Evolutionary conservation across 2,797 vertebrate species (phyloP).

Genomic region (Acanthopagrus latus): DNA sequence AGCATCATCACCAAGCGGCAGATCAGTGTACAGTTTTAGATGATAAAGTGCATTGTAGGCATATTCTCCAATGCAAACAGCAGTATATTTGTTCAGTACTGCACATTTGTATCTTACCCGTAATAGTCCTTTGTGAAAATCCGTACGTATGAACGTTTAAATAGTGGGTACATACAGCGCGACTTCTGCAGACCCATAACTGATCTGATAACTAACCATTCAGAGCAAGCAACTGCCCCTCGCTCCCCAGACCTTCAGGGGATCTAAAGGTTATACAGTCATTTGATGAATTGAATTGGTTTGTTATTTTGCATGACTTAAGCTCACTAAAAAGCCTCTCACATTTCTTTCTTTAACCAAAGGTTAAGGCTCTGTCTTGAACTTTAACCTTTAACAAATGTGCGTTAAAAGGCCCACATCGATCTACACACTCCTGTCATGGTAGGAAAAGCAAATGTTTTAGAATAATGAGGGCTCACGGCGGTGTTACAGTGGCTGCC

Average conservation of each 20-base stretch:
- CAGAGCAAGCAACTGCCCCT: neutral
- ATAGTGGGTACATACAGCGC: neutral
- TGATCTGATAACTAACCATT: neutral
- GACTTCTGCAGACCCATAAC: neutral
- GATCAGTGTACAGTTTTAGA: neutral
- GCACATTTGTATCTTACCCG: neutral
- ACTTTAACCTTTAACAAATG: too few species aligned
- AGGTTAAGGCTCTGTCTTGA: too few species aligned
- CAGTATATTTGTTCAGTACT: neutral
- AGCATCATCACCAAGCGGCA: constrained; percentile 60
- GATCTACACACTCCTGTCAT: neutral
- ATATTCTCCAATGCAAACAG: constrained; percentile 3
- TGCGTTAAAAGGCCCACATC: too few species aligned
- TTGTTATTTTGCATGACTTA: too few species aligned
- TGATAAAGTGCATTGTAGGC: neutral
- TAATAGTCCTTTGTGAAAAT: neutral
- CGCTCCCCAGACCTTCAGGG: neutral
- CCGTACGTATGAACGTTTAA: neutral
- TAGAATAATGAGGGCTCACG: too few species aligned
- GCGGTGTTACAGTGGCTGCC: too few species aligned
- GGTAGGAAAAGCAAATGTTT: neutral
- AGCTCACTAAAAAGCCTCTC: too few species aligned
- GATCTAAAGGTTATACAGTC: neutral
- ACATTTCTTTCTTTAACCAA: too few species aligned
- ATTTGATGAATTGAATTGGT: neutral